Base-by-base conservation (phyloP, 1,140 invertebrate species). In the Saccostrea glomerata region DNA sequence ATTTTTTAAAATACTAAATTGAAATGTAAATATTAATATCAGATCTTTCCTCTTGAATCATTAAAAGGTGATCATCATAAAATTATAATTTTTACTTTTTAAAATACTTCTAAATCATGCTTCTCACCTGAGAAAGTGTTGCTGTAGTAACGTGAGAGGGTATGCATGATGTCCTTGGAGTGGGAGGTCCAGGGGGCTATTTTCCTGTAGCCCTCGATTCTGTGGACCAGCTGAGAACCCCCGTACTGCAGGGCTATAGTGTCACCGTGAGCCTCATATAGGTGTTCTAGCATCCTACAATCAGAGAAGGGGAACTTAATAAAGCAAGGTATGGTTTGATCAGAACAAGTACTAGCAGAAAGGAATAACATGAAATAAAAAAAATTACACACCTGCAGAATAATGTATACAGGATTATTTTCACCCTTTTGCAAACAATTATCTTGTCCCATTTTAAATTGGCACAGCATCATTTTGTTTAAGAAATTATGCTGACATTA, bases 211-310 rank as follows among this genome's bases (percentile, higher is more conserved):
- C 97, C 97, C 95, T 97, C 97, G 88, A 98, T 98, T 93, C 98
- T 96, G 94, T 99, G 99, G 1, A 99, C 99, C 30, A 99, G 95
- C 94, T 99, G 99, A 1, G 98, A 99, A 0, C 99, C 99, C 15
- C 99, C 99, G 95, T 99, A 99, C 94, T 99, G 99, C 73, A 99
- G 94, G 5, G 99, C 99, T 89, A 99, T 95, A 0, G 98, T 99
- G 95, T 99, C 99, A 0, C 99, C 99, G 94, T 99, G 99, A 95
- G 99, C 98, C 95, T 99, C 99, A 93, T 99, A 99, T 66, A 99
- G 95, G 93, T 98, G 98, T 95, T 99, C 99, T 47, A 99, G 95
- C 96, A 99, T 97, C 89, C 98, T 95, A 77, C 25, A 77, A 77
- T 47, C 9, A 3, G 2, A 47, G 36, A 11, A 73, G 13, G 20